Evolutionary conservation across 2,797 vertebrate species (phyloP).

Genomic region (Cichlasoma orientale): DNA sequence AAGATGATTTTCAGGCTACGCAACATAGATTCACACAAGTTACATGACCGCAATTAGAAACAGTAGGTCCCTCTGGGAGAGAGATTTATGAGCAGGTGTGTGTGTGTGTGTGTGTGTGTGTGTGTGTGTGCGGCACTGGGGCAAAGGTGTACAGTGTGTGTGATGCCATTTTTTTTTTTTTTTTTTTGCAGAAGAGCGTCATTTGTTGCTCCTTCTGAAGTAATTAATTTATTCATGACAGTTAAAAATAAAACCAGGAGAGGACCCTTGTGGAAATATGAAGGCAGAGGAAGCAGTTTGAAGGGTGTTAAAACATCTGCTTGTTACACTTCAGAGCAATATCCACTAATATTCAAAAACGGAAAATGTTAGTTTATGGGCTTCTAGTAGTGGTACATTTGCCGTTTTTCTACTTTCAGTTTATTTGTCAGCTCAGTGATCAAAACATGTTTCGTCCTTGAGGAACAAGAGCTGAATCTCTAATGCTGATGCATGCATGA

Average conservation of each 20-base stretch:
- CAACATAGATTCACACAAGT: constrained; percentile 52
- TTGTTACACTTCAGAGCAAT: constrained; percentile 8
- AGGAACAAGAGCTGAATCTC: constrained; percentile 1
- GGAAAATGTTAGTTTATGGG: constrained; percentile 3
- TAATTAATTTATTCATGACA: constrained; percentile 65
- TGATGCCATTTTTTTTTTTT: constrained; percentile 47
- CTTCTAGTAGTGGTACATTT: background rate
- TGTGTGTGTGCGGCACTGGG: constrained; percentile 17
- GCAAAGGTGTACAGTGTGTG: constrained; percentile 15
- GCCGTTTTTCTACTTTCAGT: background rate
- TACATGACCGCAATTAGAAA: constrained; percentile 72
- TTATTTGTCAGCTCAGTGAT: constrained; percentile 19
- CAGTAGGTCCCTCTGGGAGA: constrained; percentile 48
- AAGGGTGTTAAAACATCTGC: constrained; percentile 60
- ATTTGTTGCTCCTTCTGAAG: constrained; percentile 63
- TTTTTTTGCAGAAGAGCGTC: constrained; percentile 49
- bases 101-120: constrained; percentile 10
- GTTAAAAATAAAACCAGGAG: constrained; percentile 67
- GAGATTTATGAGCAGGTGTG: constrained; percentile 69
- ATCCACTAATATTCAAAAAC: constrained; percentile 3
- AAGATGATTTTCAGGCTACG: constrained; percentile 59
- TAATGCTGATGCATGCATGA: constrained; percentile 1
- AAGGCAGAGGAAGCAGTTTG: constrained; percentile 39
- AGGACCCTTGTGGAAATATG: constrained; percentile 51
- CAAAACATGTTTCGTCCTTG: background rate